Evolutionary conservation across 2,797 vertebrate species (phyloP).

Genomic region (Sebastes flavidus): DNA sequence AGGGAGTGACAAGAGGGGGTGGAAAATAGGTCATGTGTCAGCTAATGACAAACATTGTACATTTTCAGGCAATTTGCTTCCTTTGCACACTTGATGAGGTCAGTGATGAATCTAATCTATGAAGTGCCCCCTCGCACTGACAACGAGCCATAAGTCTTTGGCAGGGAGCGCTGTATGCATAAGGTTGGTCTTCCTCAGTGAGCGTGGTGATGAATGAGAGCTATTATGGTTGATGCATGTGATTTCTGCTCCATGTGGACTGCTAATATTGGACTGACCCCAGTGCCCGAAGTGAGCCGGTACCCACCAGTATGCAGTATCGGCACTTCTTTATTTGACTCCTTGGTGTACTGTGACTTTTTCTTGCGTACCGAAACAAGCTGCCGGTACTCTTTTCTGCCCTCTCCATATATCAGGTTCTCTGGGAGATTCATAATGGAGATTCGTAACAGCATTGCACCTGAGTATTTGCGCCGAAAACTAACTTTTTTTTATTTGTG

Average conservation of each 20-base stretch:
- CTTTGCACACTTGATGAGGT: constrained; percentile 66
- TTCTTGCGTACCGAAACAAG: too few relatives aligned
- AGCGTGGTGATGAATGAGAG: constrained; percentile 64
- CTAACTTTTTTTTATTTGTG: too few relatives aligned
- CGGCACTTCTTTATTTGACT: too few relatives aligned
- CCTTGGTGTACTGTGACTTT: too few relatives aligned
- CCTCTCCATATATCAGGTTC: too few relatives aligned
- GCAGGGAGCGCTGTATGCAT: constrained; percentile 21
- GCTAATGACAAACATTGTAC: constrained; percentile 68
- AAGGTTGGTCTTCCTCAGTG: constrained; percentile 46
- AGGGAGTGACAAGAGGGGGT: constrained; percentile 40
- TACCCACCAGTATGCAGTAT: too few relatives aligned
- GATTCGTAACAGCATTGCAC: too few relatives aligned
- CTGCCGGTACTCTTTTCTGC: too few relatives aligned
- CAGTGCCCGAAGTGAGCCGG: too few relatives aligned
- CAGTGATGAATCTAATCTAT: constrained; percentile 71
- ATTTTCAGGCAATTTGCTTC: constrained; percentile 71
- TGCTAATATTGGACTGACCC: constrained; percentile 49
- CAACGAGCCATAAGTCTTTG: constrained; percentile 56
- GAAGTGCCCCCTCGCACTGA: constrained; percentile 50
- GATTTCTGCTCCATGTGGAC: constrained; percentile 50
- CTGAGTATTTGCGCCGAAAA: too few relatives aligned
- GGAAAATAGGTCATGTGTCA: constrained; percentile 63
- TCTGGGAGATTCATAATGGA: too few relatives aligned
- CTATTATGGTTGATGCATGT: constrained; percentile 63